phyloP scores from a whole-genome alignment of 2,797 vertebrate genomes.

The Schizopygopsis pylzovi region DNA sequence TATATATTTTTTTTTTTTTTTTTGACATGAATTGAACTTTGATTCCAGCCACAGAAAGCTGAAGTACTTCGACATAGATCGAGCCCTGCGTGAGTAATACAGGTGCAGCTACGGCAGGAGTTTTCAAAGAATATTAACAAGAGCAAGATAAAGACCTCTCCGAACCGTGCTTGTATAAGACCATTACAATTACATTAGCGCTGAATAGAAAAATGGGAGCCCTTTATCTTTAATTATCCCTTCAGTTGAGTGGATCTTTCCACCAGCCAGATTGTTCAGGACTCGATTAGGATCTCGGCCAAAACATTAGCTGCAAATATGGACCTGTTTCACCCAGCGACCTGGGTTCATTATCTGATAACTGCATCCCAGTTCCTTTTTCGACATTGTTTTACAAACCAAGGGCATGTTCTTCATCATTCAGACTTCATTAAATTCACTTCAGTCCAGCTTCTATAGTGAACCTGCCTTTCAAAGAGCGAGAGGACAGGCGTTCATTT shows the following conservation, averaged over 20 bases:
- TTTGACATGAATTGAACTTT: background rate
- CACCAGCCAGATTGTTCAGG: constrained; percentile 71
- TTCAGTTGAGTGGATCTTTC: constrained; percentile 70
- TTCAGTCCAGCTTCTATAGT: constrained; percentile 40
- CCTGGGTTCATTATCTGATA: constrained; percentile 55
- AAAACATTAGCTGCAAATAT: constrained; percentile 58
- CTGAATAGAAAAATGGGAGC: constrained; percentile 66
- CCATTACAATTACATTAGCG: constrained; percentile 61
- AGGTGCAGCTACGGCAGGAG: constrained; percentile 17
- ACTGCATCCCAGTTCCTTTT: constrained; percentile 54
- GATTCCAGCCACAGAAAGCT: background rate
- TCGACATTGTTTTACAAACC: constrained; percentile 49
- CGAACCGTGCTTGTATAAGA: constrained; percentile 46
- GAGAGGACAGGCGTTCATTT: constrained; percentile 49
- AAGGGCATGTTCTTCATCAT: constrained; percentile 55
- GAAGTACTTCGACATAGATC: background rate
- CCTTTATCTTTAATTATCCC: constrained; percentile 65
- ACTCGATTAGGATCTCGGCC: constrained; percentile 56
- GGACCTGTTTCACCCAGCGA: constrained; percentile 52
- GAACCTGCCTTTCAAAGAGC: constrained; percentile 48
- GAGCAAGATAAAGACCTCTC: constrained; percentile 48
- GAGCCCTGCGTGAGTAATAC: background rate
- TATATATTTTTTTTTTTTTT: too few relatives aligned
- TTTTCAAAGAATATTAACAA: constrained; percentile 52
- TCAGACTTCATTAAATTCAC: constrained; percentile 46